Conservation (phyloP, 2,797 vertebrate species). For the Gymnoscopelus microlampas region DNA sequence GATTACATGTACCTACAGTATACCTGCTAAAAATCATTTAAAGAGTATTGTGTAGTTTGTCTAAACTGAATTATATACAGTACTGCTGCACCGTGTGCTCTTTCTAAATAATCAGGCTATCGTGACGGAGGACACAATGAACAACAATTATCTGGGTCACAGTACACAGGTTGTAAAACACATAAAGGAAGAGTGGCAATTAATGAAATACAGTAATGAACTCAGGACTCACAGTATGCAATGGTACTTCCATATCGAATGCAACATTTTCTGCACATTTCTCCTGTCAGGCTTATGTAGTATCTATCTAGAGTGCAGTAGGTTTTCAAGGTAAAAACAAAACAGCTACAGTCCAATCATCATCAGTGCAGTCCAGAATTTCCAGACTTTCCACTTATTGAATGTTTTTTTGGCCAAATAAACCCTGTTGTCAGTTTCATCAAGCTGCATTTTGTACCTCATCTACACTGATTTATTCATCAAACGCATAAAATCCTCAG, state of each 20-base stretch:
- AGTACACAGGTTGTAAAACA: slow-evolving; percentile 23
- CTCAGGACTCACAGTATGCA: neutral
- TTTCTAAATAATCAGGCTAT: slow-evolving; percentile 33
- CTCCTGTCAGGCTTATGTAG: slow-evolving; percentile 14
- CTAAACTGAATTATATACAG: slow-evolving; percentile 51
- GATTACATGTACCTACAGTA: no score
- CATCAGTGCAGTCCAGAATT: slow-evolving; percentile 23
- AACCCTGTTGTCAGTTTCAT: slow-evolving; percentile 51
- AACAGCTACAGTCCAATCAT: slow-evolving; percentile 30
- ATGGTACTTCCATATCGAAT: no score
- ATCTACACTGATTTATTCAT: slow-evolving; percentile 55
- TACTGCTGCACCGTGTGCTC: slow-evolving; percentile 7
- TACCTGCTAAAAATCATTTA: no score
- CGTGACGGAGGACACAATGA: slow-evolving; percentile 31
- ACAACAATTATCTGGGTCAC: slow-evolving; percentile 24
- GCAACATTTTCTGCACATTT: slow-evolving; percentile 11
- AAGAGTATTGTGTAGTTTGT: slow-evolving; percentile 22
- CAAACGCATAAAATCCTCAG: slow-evolving; percentile 11
- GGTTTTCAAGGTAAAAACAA: slow-evolving; percentile 30
- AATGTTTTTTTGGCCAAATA: slow-evolving; percentile 28
- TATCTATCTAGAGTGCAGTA: neutral
- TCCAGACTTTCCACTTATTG: slow-evolving; percentile 44
- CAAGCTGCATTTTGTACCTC: slow-evolving; percentile 43
- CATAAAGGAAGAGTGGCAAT: slow-evolving; percentile 1
- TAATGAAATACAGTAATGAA: neutral